Evolutionary conservation across 2,888 invertebrate genomes (phyloP).

Genomic region (Deroplatys truncata): DNA sequence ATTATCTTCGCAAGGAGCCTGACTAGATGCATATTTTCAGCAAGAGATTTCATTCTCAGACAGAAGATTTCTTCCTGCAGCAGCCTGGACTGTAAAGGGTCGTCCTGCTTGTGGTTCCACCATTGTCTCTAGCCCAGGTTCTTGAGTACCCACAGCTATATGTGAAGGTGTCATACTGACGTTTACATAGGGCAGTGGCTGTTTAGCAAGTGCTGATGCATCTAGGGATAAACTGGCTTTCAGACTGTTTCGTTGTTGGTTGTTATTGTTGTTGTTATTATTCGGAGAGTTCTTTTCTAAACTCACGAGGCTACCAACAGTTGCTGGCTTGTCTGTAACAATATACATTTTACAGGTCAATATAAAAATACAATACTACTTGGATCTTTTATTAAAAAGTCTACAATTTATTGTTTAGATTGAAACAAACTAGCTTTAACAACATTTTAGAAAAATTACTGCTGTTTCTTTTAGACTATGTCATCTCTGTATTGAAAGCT

Average conservation of each 20-base stretch:
- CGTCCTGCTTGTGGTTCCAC: constrained; percentile 18
- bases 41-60: constrained; percentile 34
- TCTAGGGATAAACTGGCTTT: constrained; percentile 46
- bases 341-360: background rate
- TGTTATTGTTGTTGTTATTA: constrained; percentile 19
- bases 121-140: constrained; percentile 18
- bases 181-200: constrained; percentile 28
- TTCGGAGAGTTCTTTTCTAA: constrained; percentile 21
- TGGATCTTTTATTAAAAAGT: too few relatives aligned
- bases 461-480: too few relatives aligned
- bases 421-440: too few relatives aligned
- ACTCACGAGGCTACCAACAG: constrained; percentile 27
- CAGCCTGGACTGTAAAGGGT: constrained; percentile 30
- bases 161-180: constrained; percentile 29
- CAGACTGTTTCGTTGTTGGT: constrained; percentile 34
- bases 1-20: background rate
- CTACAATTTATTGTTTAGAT: too few relatives aligned
- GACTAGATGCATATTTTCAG: constrained; percentile 20
- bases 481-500: too few relatives aligned
- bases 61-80: constrained; percentile 24
- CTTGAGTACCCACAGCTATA: background rate
- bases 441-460: too few relatives aligned
- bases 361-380: background rate
- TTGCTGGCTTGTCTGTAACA: constrained; percentile 16
- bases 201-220: constrained; percentile 39